Base-by-base conservation (phyloP, 2,797 vertebrate species). In the Smutsia gigantea region DNA sequence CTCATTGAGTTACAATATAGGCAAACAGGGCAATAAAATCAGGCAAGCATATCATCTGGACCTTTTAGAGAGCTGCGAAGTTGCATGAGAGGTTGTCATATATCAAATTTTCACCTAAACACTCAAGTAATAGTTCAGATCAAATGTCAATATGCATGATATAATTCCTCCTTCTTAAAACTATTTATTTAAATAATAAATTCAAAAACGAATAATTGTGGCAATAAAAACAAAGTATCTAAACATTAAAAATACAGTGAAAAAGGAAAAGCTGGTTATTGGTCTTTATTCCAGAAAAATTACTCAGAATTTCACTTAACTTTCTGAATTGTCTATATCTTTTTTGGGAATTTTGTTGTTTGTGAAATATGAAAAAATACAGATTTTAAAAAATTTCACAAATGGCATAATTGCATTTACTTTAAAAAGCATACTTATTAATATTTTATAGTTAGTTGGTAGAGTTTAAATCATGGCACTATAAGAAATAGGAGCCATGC, bases 11-110 rank as follows among this genome's bases (percentile, higher is more conserved):
- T 91, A 69, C 19, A 81, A 17, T 31, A 81, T 25, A 61, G 4
- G 5, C 81, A 84, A 87, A 29, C 11, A 93, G 15, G 49, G 19
- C 78, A 93, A 86, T 91, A 74, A 92, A 90, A 87, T 34, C 63
- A 74, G n/a, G 53, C 27, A 64, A 63, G 18, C 23, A n/a, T 69
- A 88, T 78, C 23, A 77, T 64, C 12, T 57, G 37, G 15, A 13
- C 63, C 2, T 90, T 88, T 90, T 4, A 13, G 34, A 88, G 78
- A 85, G 59, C 72, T 68, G 93, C 5, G 12, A 90, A 72, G 19
- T 69, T 59, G 69, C 2, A 91, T 49, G 68, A 84, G 61, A 34
- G 87, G 15, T 63, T 34, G 1, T 94, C 66, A 89, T 0, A 21
- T 14, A 92, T 66, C 39, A 75, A n/a, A 69, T 0, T 12, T 19